Evolutionary conservation across 2,888 invertebrate genomes (phyloP).

Genomic region (Aphelenchoides bicaudatus): DNA sequence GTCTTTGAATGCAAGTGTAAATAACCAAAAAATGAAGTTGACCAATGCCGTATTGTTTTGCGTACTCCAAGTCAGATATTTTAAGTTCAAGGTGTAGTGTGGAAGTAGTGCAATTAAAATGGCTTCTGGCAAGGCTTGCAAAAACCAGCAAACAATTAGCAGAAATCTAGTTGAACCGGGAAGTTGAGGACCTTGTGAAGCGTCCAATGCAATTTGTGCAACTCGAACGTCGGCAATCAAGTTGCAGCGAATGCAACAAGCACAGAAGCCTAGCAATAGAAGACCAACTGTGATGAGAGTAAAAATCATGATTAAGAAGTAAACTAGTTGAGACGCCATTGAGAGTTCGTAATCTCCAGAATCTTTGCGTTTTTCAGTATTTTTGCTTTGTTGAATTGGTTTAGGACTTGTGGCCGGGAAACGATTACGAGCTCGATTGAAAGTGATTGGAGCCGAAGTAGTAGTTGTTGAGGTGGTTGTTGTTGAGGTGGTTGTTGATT

Average conservation of each 20-base stretch:
- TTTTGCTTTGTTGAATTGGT: background rate
- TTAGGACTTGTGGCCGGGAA: slow-evolving; percentile 10
- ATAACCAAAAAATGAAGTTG: background rate
- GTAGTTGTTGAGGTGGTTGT: slow-evolving; percentile 19
- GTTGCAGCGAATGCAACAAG: slow-evolving; percentile 37
- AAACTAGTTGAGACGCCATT: slow-evolving; percentile 4
- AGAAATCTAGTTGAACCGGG: background rate
- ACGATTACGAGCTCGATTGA: slow-evolving; percentile 14
- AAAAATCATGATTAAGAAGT: slow-evolving; percentile 19
- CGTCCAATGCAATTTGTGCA: slow-evolving; percentile 27
- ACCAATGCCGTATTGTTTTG: slow-evolving; percentile 10
- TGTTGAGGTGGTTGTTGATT: slow-evolving; percentile 19
- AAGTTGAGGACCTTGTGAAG: background rate
- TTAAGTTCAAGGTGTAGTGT: background rate
- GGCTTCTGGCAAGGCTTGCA: slow-evolving; percentile 11
- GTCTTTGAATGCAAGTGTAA: background rate
- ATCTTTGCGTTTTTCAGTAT: background rate
- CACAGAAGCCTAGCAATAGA: slow-evolving; percentile 33
- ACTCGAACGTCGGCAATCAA: slow-evolving; percentile 33
- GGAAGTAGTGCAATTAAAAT: slow-evolving; percentile 2
- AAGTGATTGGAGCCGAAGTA: background rate
- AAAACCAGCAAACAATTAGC: background rate
- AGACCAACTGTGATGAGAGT: slow-evolving; percentile 20
- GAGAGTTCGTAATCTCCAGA: slow-evolving; percentile 6
- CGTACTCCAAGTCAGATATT: background rate